These are phyloP conservation scores for Phymanthus crucifer DNA, from an alignment of 92 coral and sea anemone species.

Conservation along the genomic window DNA sequence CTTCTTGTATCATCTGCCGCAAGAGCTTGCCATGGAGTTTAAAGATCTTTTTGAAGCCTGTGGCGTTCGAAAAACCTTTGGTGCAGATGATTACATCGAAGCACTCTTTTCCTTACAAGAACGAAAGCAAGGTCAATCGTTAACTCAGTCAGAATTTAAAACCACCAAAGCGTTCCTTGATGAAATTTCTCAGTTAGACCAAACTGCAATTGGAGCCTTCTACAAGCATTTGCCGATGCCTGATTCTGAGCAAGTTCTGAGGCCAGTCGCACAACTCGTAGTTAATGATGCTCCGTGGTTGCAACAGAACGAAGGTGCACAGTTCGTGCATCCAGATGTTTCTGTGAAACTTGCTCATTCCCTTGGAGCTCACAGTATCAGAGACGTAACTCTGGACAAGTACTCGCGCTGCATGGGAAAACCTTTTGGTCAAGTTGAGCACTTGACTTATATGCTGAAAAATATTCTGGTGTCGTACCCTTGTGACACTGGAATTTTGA, in stretches of 20 bases:
- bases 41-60: constrained; percentile 66
- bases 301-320: constrained; percentile 46
- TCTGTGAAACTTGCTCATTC: constrained; percentile 76
- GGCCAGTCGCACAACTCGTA: constrained; percentile 76
- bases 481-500: constrained; percentile 86
- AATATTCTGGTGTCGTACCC: constrained; percentile 84
- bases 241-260: constrained; percentile 61
- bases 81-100: constrained; percentile 68
- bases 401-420: constrained; percentile 77
- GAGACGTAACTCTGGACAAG: constrained; percentile 62
- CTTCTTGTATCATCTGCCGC: constrained; percentile 80
- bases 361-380: constrained; percentile 82
- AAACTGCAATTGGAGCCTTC: constrained; percentile 52
- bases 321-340: constrained; percentile 75
- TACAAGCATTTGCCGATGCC: constrained; percentile 81
- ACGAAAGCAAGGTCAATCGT: constrained; percentile 66
- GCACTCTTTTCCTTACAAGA: constrained; percentile 76
- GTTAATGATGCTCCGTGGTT: constrained; percentile 92
- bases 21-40: constrained; percentile 69
- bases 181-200: constrained; percentile 61
- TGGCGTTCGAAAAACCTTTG: constrained; percentile 75
- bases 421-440: constrained; percentile 93
- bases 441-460: constrained; percentile 73
- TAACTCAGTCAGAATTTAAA: constrained; percentile 68
- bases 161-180: constrained; percentile 74